phyloP scores from a whole-genome alignment of 2,797 vertebrate genomes.

The Crenuchus spilurus region DNA sequence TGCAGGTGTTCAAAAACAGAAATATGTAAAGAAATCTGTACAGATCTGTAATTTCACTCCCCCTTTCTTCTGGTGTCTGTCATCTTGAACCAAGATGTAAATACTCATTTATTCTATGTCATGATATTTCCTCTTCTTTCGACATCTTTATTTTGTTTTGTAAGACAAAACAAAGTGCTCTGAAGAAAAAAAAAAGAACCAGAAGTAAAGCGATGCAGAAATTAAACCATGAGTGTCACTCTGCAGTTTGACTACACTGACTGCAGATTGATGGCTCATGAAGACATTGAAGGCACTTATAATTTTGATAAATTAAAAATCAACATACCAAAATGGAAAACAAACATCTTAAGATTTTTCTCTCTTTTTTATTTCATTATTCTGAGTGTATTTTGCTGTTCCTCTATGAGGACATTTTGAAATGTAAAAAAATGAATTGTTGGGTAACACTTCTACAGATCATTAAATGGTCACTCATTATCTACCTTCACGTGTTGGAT shows the following conservation, averaged over 20 bases:
- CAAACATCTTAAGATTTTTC: constrained; percentile 71
- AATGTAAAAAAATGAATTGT: constrained; percentile 79
- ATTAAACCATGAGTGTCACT: constrained; percentile 74
- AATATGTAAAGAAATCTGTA: constrained; percentile 66
- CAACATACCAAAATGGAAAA: constrained; percentile 67
- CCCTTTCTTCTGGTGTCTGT: constrained; percentile 65
- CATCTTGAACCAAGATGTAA: constrained; percentile 79
- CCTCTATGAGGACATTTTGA: constrained; percentile 88
- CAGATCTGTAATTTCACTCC: constrained; percentile 63
- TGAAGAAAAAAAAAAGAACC: constrained; percentile 68
- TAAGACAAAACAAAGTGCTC: constrained; percentile 85
- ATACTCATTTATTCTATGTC: constrained; percentile 77
- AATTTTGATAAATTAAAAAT: constrained; percentile 73
- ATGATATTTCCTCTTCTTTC: constrained; percentile 77
- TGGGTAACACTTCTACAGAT: constrained; percentile 83
- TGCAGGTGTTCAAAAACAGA: constrained; percentile 54
- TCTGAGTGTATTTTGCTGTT: constrained; percentile 85
- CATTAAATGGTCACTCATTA: constrained; percentile 83
- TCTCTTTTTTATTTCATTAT: constrained; percentile 72
- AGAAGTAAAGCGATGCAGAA: constrained; percentile 77
- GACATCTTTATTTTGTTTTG: constrained; percentile 92
- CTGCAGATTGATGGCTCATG: constrained; percentile 69
- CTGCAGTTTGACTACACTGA: constrained; percentile 71
- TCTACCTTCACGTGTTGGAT: constrained; percentile 46
- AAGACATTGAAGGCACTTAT: constrained; percentile 85